phyloP scores from a whole-genome alignment of 1,140 invertebrate species.

The Caenorhabditis inopinata region DNA sequence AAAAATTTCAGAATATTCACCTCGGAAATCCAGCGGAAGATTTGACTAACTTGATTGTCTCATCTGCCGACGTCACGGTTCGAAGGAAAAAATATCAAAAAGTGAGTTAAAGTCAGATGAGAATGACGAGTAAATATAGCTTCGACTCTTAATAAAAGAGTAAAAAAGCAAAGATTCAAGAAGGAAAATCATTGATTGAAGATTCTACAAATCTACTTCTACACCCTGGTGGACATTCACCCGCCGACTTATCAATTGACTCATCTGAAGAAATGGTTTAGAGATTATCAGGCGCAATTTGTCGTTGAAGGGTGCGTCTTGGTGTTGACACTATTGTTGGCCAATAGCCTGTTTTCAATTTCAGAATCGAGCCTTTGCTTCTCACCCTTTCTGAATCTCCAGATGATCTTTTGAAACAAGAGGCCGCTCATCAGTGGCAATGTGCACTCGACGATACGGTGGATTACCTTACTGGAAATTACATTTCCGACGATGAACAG shows the following conservation, averaged over 20 bases:
- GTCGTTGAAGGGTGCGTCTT: not conserved
- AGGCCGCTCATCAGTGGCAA: conserved; percentile 12
- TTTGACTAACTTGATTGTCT: conserved; percentile 15
- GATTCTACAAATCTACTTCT: conserved; percentile 31
- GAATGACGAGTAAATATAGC: no score
- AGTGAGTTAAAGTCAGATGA: not conserved
- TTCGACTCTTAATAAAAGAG: not conserved
- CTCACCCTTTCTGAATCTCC: not conserved
- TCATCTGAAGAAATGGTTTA: conserved; percentile 12
- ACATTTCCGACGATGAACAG: conserved; percentile 33
- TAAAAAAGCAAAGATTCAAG: not conserved
- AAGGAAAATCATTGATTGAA: not conserved
- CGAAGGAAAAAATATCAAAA: conserved; percentile 35
- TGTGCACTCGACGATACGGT: not conserved
- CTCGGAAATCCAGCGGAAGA: conserved; percentile 36
- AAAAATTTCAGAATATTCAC: conserved; percentile 15
- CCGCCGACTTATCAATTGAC: not conserved
- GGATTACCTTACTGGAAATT: conserved; percentile 23
- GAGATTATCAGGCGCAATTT: not conserved
- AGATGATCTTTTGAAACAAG: not conserved
- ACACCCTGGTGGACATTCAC: not conserved
- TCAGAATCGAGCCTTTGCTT: conserved; percentile 16
- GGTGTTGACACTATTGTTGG: no score
- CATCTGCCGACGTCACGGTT: conserved; percentile 8
- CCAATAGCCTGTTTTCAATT: not conserved